A percentile compares a stretch with the other conserved stretches of the same genome.
Evolutionary conservation across 2,797 vertebrate genomes (phyloP).

Genomic region (Catamblyrhynchus diadema): DNA sequence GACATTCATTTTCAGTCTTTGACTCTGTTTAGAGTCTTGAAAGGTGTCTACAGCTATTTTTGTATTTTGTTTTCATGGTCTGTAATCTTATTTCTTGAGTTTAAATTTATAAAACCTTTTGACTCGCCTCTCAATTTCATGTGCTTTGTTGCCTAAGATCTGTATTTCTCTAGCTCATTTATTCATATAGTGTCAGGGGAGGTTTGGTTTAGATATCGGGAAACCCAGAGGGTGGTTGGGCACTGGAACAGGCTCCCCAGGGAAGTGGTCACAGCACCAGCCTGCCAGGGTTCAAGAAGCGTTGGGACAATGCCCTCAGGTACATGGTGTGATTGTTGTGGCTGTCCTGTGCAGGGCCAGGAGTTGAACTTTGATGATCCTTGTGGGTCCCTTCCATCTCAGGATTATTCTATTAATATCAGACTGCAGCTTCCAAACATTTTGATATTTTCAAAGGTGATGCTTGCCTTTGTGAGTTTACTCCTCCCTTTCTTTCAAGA

Average conservation of each 20-base stretch:
- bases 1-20: not conserved
- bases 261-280: not conserved
- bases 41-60: not conserved
- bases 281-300: not conserved
- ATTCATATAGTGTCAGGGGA: not conserved
- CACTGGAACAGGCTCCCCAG: not conserved
- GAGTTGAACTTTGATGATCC: not conserved
- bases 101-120: not conserved
- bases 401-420: not conserved
- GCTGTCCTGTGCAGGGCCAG: not conserved
- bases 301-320: not conserved
- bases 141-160: not conserved
- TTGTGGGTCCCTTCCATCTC: not conserved
- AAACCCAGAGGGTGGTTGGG: not conserved
- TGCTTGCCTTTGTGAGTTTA: not conserved
- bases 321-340: not conserved
- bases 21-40: not conserved
- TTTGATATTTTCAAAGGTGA: not conserved
- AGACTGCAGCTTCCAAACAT: not conserved
- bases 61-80: not conserved
- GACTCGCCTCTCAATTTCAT: not conserved
- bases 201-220: not conserved
- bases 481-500: not conserved
- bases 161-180: not conserved
- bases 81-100: not conserved